These are phyloP conservation scores for Tuberolachnus salignus DNA, from an alignment of 2,888 invertebrate genomes.

Conservation along the genomic window DNA sequence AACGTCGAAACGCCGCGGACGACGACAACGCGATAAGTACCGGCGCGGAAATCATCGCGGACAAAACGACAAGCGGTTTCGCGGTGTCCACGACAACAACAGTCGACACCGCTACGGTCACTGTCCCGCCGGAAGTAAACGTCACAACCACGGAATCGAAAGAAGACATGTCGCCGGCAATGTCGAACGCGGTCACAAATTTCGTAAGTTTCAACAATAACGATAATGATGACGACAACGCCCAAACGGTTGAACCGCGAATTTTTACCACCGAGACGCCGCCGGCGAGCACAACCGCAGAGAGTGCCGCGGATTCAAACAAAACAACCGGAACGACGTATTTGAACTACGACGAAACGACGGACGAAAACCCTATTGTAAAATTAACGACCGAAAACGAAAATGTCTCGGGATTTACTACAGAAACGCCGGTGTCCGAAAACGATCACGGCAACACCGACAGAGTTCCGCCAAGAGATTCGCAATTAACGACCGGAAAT, in stretches of 20 bases:
- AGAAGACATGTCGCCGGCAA: constrained; percentile 32
- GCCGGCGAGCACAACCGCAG: background rate
- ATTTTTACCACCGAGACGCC: background rate
- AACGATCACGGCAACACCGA: background rate
- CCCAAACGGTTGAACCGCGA: background rate
- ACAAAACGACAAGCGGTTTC: background rate
- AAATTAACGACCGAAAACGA: background rate
- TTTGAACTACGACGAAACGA: background rate
- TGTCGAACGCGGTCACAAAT: constrained; percentile 19
- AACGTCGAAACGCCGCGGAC: background rate
- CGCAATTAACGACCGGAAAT: background rate
- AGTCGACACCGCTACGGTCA: background rate
- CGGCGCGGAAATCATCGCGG: background rate
- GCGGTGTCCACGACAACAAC: background rate
- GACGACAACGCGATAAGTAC: background rate
- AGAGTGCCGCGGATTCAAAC: background rate
- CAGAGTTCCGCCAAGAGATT: background rate
- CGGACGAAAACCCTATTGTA: background rate
- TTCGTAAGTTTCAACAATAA: background rate
- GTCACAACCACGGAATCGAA: background rate
- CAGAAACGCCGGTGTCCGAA: background rate
- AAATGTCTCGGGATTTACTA: background rate
- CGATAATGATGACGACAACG: background rate
- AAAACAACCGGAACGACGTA: background rate
- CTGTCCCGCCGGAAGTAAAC: background rate